Evolutionary conservation across 2,797 vertebrate species (phyloP), one percentile per base, ranked within the genome.

Genomic region (Amblyopsis hoosieri): DNA sequence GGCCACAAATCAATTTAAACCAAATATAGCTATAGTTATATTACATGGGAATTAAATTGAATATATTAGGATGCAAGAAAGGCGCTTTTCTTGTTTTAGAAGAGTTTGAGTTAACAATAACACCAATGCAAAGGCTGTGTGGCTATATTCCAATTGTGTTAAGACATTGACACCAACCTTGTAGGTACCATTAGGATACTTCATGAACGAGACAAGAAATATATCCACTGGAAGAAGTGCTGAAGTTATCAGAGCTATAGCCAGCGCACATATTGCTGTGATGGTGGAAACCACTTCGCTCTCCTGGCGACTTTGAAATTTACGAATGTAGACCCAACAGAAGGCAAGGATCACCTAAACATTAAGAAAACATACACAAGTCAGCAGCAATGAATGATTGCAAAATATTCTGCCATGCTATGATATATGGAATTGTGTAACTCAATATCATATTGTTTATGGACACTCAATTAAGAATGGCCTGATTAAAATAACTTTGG

Each of bases 201-300:
- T 99, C 96, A 98, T 97, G 74, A 96, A 99, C 0, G 98, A 99
- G 80, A 99, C 97, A 54, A 99, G 90, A 79, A 99, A 99, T 85
- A 99, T 99, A 77, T 99, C 98, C 89, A 99, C 97, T 0, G 97
- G 97, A 42, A 99, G 90, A 11, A 99, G 95, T 0, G 98, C 97
- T 12, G 98, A 98, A 0, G 97, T 96, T 88, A 98, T 96, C 46
- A 99, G 91, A 13, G 97, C 97, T 54, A 99, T 86, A 1, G 98
- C 96, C 76, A 99, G 85, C 0, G 97, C 95, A 81, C 96, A 97
- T 89, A 99, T 99, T 47, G 97, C 96, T 23, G 97, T 99, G 71
- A 99, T 95, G 12, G 97, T 99, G 33, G 97, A 99, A 84, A 99
- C 79, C 50, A 98, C 97, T 86, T 99, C 97, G 50, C 98, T 99